phyloP scores from a whole-genome alignment of 2,888 invertebrate genomes.

The Eurois occulta region DNA sequence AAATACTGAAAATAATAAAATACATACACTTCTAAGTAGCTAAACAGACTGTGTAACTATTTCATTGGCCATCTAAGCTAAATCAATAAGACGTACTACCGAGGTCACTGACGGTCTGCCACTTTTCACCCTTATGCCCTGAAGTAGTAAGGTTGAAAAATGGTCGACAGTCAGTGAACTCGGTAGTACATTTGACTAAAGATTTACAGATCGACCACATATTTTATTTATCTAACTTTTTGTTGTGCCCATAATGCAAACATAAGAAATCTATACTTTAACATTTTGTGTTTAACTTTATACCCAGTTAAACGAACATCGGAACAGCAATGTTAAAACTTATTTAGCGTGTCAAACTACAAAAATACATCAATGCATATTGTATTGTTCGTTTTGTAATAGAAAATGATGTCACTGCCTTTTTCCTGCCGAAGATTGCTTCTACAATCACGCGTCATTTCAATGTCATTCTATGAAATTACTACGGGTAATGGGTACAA shows the following conservation, averaged over 20 bases:
- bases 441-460: conserved; percentile 47
- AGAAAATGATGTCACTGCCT: conserved; percentile 50
- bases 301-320: not conserved
- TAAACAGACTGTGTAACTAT: not conserved
- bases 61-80: not conserved
- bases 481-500: conserved; percentile 20
- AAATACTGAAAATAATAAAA: not conserved
- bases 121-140: no score
- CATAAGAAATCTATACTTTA: no score
- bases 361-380: conserved; percentile 31
- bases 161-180: no score
- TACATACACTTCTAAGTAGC: not conserved
- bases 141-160: no score
- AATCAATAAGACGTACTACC: no score
- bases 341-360: conserved; percentile 9
- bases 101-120: no score
- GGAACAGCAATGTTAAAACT: not conserved
- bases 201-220: not conserved
- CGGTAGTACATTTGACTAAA: not conserved
- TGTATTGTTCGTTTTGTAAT: conserved; percentile 35
- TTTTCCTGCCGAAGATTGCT: conserved; percentile 30
- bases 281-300: not conserved
- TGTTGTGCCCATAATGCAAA: not conserved
- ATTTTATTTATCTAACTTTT: no score
- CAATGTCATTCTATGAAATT: conserved; percentile 49